Evolutionary conservation across 2,797 vertebrate genomes (phyloP).

Genomic region (Rhinogobio ventralis): DNA sequence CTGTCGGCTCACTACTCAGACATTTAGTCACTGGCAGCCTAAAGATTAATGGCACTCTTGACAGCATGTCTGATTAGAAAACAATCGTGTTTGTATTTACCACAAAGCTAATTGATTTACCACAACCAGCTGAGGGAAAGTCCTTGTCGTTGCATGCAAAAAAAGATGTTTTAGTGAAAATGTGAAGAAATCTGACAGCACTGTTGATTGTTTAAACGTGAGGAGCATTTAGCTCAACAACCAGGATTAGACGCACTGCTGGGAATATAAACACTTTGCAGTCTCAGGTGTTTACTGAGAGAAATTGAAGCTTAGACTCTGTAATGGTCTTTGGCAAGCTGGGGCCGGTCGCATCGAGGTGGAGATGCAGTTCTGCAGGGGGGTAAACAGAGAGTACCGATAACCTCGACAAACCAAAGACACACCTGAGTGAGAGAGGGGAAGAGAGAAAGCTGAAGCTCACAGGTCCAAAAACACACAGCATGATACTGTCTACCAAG

Average conservation of each 20-base stretch:
- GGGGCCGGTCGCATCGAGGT: constrained; percentile 25
- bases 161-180: constrained; percentile 7
- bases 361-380: constrained; percentile 47
- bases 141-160: constrained; percentile 40
- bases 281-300: constrained; percentile 58
- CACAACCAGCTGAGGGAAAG: constrained; percentile 44
- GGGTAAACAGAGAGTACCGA: constrained; percentile 45
- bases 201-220: constrained; percentile 32
- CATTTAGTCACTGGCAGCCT: constrained; percentile 52
- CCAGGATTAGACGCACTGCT: constrained; percentile 26
- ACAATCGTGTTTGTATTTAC: constrained; percentile 52
- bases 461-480: constrained; percentile 48
- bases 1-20: constrained; percentile 51
- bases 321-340: constrained; percentile 54
- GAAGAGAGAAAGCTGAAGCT: constrained; percentile 33
- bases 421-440: constrained; percentile 27
- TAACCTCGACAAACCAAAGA: constrained; percentile 58
- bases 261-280: constrained; percentile 46
- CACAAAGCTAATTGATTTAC: constrained; percentile 51
- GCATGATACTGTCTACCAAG: constrained; percentile 50
- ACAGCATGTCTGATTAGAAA: constrained; percentile 56
- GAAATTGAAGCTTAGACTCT: constrained; percentile 55
- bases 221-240: constrained; percentile 44
- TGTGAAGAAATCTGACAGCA: constrained; percentile 27
- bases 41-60: constrained; percentile 52